A percentile compares a stretch with the other conserved stretches of the same genome.
phyloP scores from a whole-genome alignment of 2,797 vertebrate species.

The Buphagus erythrorhynchus region DNA sequence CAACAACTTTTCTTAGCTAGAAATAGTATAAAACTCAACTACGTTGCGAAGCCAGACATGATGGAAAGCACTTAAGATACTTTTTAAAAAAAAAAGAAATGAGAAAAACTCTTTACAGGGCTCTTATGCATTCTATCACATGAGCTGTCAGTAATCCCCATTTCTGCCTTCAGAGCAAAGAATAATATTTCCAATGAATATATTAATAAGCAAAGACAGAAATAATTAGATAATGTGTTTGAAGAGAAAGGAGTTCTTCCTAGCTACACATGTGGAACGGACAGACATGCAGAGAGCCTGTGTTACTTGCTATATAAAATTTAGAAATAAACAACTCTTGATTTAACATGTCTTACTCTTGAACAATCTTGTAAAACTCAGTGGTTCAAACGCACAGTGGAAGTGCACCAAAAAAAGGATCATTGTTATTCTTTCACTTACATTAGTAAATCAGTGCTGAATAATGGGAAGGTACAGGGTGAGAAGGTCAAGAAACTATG shows the following conservation, averaged over 20 bases:
- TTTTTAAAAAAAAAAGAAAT: constrained; percentile 20
- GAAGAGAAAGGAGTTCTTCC: background rate
- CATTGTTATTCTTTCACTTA: background rate
- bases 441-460: background rate
- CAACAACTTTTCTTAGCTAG: background rate
- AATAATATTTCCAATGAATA: background rate
- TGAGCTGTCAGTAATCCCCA: background rate
- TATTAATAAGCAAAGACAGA: background rate
- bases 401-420: background rate
- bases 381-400: background rate
- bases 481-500: background rate
- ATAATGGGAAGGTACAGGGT: background rate
- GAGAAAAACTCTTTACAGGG: background rate
- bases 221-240: background rate
- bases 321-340: background rate
- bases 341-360: background rate
- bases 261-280: background rate
- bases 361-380: background rate
- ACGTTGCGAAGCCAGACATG: background rate
- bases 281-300: background rate
- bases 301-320: background rate
- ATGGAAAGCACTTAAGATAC: background rate
- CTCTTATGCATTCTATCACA: background rate
- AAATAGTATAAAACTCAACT: background rate
- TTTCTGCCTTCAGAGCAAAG: constrained; percentile 7